phyloP scores from a whole-genome alignment of 2,113 vertebrate species.

The Trinectes maculatus region DNA sequence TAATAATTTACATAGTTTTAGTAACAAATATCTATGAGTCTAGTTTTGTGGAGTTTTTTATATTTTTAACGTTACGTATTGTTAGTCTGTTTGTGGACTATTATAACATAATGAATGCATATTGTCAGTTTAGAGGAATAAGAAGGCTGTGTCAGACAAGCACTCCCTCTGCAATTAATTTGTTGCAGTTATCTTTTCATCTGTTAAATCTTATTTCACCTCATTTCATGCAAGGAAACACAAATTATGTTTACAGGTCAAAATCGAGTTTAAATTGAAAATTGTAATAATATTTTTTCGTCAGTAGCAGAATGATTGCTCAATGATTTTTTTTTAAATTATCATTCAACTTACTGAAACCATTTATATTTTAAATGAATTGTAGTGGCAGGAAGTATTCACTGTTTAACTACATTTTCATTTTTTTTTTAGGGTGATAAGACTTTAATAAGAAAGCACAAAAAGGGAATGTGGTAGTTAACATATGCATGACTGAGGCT shows the following conservation, averaged over 20 bases:
- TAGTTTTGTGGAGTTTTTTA: constrained; percentile 81
- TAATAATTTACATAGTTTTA: constrained; percentile 80
- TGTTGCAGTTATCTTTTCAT: constrained; percentile 8
- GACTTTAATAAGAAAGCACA: too few relatives aligned
- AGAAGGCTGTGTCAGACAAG: constrained; percentile 23
- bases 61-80: constrained; percentile 62
- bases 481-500: too few relatives aligned
- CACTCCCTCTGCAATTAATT: constrained; percentile 2
- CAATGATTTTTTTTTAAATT: too few relatives aligned
- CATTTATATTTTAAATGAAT: too few relatives aligned
- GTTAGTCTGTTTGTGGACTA: constrained; percentile 54
- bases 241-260: not conserved
- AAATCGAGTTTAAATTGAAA: not conserved
- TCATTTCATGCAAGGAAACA: constrained; percentile 8
- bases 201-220: not conserved
- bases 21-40: constrained; percentile 69
- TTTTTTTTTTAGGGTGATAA: too few relatives aligned
- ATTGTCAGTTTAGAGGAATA: constrained; percentile 39
- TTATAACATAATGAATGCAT: constrained; percentile 47
- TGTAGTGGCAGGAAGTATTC: too few relatives aligned
- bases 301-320: too few relatives aligned
- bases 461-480: too few relatives aligned
- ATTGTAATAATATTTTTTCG: too few relatives aligned
- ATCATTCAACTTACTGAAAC: too few relatives aligned
- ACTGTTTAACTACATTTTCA: too few relatives aligned